phyloP scores from a whole-genome alignment of 2,888 invertebrate genomes.

The Mystacides longicornis region DNA sequence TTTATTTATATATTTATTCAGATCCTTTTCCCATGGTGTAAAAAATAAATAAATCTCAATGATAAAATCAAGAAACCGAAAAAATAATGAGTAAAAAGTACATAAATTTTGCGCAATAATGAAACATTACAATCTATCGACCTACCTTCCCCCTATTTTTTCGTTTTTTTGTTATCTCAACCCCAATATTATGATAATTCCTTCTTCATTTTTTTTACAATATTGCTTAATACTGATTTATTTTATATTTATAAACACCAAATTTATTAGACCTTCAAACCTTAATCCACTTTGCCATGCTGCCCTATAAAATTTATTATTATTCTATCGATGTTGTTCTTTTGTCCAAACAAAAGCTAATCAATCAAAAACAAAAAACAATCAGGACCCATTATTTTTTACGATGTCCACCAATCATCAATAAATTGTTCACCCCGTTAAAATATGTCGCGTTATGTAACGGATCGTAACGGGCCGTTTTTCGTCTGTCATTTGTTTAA shows the following conservation, averaged over 20 bases:
- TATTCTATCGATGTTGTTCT: neutral
- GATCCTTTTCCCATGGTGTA: conserved; percentile 20
- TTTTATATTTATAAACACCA: conserved; percentile 16
- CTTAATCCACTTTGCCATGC: conserved; percentile 25
- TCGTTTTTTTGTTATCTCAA: conserved; percentile 7
- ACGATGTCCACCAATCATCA: neutral
- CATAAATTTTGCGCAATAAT: conserved; percentile 26
- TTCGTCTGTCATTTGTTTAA: neutral
- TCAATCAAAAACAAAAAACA: neutral
- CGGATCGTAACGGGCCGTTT: too few relatives aligned
- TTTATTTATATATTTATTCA: too few relatives aligned
- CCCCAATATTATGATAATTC: conserved; percentile 6
- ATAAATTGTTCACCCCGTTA: neutral
- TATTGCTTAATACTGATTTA: neutral
- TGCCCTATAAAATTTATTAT: neutral
- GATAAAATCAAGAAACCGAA: conserved; percentile 27
- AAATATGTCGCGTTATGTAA: neutral
- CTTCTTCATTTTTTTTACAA: conserved; percentile 8
- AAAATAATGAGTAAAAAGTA: too few relatives aligned
- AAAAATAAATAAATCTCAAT: conserved; percentile 24
- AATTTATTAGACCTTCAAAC: conserved; percentile 23
- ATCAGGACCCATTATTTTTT: neutral
- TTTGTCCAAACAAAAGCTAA: neutral
- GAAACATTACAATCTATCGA: conserved; percentile 18
- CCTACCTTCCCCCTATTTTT: conserved; percentile 19